Conservation (phyloP, 2,888 invertebrate genomes). For the Candidula unifasciata region DNA sequence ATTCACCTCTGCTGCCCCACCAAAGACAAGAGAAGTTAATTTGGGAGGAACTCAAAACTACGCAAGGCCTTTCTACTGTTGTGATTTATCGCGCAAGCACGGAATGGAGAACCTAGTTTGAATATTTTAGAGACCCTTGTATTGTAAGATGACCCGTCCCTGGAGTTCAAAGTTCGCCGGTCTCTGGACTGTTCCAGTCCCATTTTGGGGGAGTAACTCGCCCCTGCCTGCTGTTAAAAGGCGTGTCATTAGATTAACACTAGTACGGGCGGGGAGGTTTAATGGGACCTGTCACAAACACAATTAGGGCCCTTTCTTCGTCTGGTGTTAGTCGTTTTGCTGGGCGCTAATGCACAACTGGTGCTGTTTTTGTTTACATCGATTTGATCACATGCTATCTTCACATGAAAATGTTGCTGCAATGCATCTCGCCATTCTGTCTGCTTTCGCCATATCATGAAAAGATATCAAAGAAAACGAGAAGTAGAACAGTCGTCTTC, state of each 20-base stretch:
- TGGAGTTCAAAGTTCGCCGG: neutral
- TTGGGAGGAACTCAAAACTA: neutral
- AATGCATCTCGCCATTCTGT: too few species aligned
- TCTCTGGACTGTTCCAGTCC: neutral
- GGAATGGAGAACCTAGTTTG: neutral
- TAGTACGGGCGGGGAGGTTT: too few species aligned
- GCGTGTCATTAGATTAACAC: neutral
- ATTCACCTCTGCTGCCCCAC: neutral
- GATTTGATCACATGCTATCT: too few species aligned
- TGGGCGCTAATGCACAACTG: too few species aligned
- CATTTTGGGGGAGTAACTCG: neutral
- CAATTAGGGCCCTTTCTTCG: too few species aligned
- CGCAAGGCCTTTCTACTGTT: neutral
- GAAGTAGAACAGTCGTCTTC: too few species aligned
- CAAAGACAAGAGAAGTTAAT: conserved; percentile 5
- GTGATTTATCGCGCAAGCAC: neutral
- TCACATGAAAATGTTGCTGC: too few species aligned
- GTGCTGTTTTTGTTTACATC: too few species aligned
- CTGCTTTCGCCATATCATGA: too few species aligned
- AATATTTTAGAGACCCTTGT: neutral
- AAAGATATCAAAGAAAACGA: too few species aligned
- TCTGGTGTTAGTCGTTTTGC: too few species aligned
- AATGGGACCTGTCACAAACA: too few species aligned
- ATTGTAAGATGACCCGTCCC: neutral
- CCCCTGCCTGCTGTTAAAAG: neutral